These are phyloP conservation scores for Bufo gargarizans DNA, from an alignment of 2,113 vertebrate species.

Conservation along the genomic window DNA sequence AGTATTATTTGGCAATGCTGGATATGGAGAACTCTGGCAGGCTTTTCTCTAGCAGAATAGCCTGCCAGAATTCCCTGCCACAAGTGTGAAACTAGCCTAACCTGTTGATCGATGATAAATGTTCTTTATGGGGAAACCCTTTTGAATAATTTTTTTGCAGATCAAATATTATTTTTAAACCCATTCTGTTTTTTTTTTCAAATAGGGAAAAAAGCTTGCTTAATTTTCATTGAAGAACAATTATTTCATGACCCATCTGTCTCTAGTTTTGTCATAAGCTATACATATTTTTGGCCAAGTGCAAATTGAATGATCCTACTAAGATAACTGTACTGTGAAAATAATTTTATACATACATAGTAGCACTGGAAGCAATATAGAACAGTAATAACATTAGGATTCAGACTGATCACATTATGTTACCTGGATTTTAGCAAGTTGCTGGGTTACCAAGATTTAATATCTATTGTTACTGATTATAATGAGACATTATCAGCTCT, in stretches of 20 bases:
- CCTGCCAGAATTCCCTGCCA: too few species aligned
- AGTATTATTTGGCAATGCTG: too few species aligned
- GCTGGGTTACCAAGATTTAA: background rate
- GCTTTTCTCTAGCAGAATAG: too few species aligned
- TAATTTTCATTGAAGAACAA: background rate
- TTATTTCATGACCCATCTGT: background rate
- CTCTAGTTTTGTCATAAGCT: background rate
- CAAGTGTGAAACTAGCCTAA: too few species aligned
- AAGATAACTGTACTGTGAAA: conserved; percentile 1
- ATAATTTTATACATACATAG: background rate
- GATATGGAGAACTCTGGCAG: too few species aligned
- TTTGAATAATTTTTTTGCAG: too few species aligned
- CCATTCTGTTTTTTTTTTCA: too few species aligned
- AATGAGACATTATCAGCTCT: background rate
- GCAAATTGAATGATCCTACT: background rate
- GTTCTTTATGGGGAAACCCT: too few species aligned
- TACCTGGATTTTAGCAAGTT: background rate
- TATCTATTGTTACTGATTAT: background rate
- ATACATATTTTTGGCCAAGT: background rate
- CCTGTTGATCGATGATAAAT: too few species aligned
- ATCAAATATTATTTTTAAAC: too few species aligned
- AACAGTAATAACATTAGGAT: background rate
- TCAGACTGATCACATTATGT: background rate
- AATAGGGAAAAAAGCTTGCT: background rate
- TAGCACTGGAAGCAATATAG: conserved; percentile 20